These are phyloP conservation scores for Rhimphoctona megacephalus DNA, from an alignment of 2,888 invertebrate species.

Conservation along the genomic window DNA sequence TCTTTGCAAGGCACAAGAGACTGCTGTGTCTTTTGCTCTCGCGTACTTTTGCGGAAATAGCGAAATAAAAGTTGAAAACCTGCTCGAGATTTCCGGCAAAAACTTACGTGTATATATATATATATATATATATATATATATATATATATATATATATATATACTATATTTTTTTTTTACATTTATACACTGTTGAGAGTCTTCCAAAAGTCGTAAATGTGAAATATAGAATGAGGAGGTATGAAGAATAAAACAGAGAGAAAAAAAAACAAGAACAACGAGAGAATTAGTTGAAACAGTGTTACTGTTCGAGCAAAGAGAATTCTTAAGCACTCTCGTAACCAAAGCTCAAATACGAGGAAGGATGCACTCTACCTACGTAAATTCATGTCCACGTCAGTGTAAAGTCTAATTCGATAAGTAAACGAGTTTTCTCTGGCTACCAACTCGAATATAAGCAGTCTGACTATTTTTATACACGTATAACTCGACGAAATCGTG, in stretches of 20 bases:
- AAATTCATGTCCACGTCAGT: not conserved
- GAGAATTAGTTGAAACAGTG: not conserved
- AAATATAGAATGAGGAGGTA: conserved; percentile 27
- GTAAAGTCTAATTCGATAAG: conserved; percentile 21
- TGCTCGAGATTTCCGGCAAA: not conserved
- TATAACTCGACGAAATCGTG: not conserved
- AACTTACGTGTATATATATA: not conserved
- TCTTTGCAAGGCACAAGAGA: not conserved
- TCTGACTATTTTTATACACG: conserved; percentile 3
- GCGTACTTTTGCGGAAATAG: conserved; percentile 34
- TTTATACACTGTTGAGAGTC: not conserved
- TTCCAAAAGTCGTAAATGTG: conserved; percentile 30
- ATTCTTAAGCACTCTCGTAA: conserved; percentile 20
- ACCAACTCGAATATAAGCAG: not conserved
- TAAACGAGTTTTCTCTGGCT: not conserved
- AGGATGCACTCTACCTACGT: not conserved
- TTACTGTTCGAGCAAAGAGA: not conserved
- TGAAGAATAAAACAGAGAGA: not conserved
- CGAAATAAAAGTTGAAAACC: conserved; percentile 39
- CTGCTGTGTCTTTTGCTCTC: conserved; percentile 28
- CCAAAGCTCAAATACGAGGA: not conserved
- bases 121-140: too few relatives aligned
- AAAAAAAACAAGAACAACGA: not conserved
- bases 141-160: too few relatives aligned
- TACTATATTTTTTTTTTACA: not conserved